These are phyloP conservation scores for Toxotes chatareus DNA, from an alignment of 2,113 vertebrate genomes.

Conservation along the genomic window DNA sequence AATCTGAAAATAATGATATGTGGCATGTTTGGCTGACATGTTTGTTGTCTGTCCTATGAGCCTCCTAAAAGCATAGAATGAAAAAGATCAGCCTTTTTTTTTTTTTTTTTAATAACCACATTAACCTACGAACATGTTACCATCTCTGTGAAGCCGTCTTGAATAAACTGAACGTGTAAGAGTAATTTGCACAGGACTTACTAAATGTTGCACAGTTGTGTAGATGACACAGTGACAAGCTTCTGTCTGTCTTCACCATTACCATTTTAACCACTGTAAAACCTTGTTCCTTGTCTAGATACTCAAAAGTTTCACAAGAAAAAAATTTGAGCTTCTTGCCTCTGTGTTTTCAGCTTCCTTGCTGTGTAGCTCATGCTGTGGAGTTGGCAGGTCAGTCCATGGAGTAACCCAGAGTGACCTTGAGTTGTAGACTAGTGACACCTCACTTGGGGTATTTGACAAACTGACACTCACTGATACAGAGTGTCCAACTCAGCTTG, in stretches of 20 bases:
- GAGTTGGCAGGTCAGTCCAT: neutral
- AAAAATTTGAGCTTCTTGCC: neutral
- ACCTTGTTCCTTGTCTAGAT: neutral
- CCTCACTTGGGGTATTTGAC: constrained; percentile 99
- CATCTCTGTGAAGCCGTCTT: neutral
- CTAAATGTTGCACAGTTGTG: neutral
- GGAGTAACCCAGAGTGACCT: neutral
- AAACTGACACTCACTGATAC: constrained; percentile 97
- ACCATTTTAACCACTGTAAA: neutral
- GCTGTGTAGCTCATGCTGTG: neutral
- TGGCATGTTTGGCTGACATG: no score
- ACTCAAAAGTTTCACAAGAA: neutral
- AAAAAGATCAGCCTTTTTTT: neutral
- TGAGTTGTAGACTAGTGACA: constrained; percentile 77
- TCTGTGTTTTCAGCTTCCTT: neutral
- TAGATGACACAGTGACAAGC: neutral
- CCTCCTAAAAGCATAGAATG: neutral
- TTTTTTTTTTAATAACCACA: neutral
- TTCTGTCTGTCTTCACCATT: neutral
- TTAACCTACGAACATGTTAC: neutral
- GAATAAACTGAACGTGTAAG: neutral
- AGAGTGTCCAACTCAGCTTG: constrained; percentile 98
- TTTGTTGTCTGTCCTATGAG: neutral
- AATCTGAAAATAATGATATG: no score
- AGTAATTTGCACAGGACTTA: neutral